Conservation (phyloP, 2,797 vertebrate species). For the Gymnothorax javanicus region DNA sequence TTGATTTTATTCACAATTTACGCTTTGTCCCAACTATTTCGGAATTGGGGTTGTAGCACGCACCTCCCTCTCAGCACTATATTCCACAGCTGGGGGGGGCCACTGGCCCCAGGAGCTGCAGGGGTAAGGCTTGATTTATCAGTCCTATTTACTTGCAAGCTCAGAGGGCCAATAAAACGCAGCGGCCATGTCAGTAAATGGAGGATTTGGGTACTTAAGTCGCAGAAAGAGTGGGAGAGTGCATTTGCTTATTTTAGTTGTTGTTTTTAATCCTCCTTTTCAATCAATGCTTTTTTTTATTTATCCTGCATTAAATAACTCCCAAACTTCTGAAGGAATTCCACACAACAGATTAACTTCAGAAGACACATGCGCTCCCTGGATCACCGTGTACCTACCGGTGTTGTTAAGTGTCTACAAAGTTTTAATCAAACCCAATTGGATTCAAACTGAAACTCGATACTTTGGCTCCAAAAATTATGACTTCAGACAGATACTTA, state of each 20-base stretch:
- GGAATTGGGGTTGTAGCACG: too few species aligned
- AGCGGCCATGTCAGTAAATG: slow-evolving; percentile 11
- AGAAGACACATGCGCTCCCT: neutral
- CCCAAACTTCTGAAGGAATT: slow-evolving; percentile 9
- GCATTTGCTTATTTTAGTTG: slow-evolving; percentile 9
- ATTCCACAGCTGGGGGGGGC: neutral
- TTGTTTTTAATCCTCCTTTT: neutral
- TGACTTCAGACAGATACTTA: neutral
- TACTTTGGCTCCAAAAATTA: neutral
- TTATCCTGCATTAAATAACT: slow-evolving; percentile 19
- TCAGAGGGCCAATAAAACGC: slow-evolving; percentile 19
- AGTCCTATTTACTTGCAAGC: slow-evolving; percentile 22
- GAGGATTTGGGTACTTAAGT: slow-evolving; percentile 11
- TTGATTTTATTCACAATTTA: too few species aligned
- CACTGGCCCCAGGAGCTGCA: neutral
- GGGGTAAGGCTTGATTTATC: slow-evolving; percentile 21
- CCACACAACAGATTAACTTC: neutral
- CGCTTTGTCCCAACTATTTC: too few species aligned
- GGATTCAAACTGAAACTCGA: neutral
- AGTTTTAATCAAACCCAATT: neutral
- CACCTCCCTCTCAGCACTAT: neutral
- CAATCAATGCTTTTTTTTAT: slow-evolving; percentile 12
- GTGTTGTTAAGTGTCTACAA: neutral
- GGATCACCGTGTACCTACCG: neutral
- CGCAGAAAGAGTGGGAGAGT: neutral